Percentiles rank a stretch among this genome's conserved stretches.
phyloP scores from a whole-genome alignment of 2,888 invertebrate species.

The Penaeus monodon region DNA sequence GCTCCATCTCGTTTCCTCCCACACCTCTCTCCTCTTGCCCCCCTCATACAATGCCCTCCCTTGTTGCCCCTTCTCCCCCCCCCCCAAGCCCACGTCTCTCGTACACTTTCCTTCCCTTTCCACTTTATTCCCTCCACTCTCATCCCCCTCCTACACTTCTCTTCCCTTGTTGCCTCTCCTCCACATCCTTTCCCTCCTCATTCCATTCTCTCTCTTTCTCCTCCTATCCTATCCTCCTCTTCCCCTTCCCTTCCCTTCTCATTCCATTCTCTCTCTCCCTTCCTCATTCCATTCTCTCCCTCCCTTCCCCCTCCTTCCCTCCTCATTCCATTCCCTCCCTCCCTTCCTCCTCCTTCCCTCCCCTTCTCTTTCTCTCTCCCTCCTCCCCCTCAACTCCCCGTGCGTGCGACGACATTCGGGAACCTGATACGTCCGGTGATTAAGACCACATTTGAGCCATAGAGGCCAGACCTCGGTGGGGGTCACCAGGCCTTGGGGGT shows the following conservation, averaged over 20 bases:
- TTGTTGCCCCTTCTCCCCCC: not conserved
- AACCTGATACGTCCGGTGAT: slow-evolving; percentile 49
- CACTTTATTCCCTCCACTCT: not conserved
- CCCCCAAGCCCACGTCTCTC: not conserved
- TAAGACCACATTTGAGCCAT: slow-evolving; percentile 33
- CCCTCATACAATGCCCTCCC: no score
- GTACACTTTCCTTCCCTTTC: not conserved
- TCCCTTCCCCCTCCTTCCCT: not conserved
- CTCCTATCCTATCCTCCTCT: not conserved
- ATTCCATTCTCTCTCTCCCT: not conserved
- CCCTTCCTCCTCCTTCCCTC: not conserved
- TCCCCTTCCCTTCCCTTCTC: not conserved
- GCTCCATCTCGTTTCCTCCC: not conserved
- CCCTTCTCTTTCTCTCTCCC: not conserved
- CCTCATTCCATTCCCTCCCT: slow-evolving; percentile 8
- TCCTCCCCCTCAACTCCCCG: not conserved
- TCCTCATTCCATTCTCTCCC: not conserved
- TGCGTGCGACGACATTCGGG: slow-evolving; percentile 27
- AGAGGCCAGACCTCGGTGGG: slow-evolving; percentile 29
- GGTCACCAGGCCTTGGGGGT: not conserved
- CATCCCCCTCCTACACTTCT: no score
- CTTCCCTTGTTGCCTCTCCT: not conserved
- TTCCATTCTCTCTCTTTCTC: not conserved
- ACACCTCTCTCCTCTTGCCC: not conserved
- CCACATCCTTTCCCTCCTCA: not conserved